phyloP scores from a whole-genome alignment of 1,140 invertebrate species.

The Nilaparvata lugens region DNA sequence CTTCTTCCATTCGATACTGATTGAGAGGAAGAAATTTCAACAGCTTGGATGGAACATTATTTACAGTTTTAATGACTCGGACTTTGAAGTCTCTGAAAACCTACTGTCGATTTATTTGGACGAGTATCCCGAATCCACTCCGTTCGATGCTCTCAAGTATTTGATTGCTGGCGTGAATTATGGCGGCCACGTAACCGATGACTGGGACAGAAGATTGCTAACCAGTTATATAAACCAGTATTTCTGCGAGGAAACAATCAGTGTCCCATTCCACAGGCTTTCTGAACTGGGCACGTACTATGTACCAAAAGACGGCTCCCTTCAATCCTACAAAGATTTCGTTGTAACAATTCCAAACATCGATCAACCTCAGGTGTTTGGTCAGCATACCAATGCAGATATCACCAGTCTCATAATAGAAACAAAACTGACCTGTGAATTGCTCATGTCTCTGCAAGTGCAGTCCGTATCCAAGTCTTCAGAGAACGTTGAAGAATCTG shows the following conservation, averaged over 20 bases:
- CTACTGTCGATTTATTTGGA: conserved; percentile 70
- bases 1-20: conserved; percentile 82
- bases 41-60: conserved; percentile 84
- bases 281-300: conserved; percentile 62
- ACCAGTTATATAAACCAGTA: conserved; percentile 72
- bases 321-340: conserved; percentile 69
- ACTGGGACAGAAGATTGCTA: conserved; percentile 80
- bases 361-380: conserved; percentile 76
- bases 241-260: conserved; percentile 61
- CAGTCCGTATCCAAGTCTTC: conserved; percentile 43
- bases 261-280: conserved; percentile 41
- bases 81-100: conserved; percentile 81
- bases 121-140: conserved; percentile 66
- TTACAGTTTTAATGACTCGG: conserved; percentile 83
- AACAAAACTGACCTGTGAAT: conserved; percentile 65
- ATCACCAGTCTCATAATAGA: conserved; percentile 75
- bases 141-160: conserved; percentile 85
- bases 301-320: conserved; percentile 68
- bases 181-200: conserved; percentile 89
- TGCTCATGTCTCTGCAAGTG: conserved; percentile 68
- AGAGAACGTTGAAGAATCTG: conserved; percentile 57
- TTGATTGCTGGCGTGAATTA: conserved; percentile 89
- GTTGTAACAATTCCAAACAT: conserved; percentile 60
- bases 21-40: conserved; percentile 82
- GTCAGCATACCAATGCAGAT: conserved; percentile 85